Evolutionary conservation across 1,140 invertebrate genomes (phyloP).

Genomic region (Lepidurus apus): DNA sequence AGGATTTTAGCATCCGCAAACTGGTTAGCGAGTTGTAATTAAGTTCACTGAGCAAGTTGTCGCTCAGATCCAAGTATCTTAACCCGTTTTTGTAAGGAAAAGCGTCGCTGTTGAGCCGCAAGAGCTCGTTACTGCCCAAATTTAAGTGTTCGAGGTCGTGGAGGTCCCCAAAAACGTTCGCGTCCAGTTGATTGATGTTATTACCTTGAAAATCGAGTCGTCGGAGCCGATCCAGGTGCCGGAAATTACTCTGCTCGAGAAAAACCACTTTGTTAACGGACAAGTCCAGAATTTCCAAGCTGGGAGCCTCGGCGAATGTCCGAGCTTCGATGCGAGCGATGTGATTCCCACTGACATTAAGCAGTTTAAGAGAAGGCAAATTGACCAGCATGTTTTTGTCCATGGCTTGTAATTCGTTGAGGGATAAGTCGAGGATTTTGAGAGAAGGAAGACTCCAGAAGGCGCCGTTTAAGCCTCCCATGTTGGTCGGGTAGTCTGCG

Average conservation of each 20-base stretch:
- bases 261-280: slow-evolving; percentile 66
- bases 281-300: slow-evolving; percentile 70
- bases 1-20: slow-evolving; percentile 66
- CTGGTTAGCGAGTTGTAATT: slow-evolving; percentile 51
- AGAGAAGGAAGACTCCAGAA: slow-evolving; percentile 35
- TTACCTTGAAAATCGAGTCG: slow-evolving; percentile 74
- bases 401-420: slow-evolving; percentile 37
- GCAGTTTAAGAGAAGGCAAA: slow-evolving; percentile 63
- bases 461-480: background rate
- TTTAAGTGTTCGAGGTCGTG: slow-evolving; percentile 68
- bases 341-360: slow-evolving; percentile 67
- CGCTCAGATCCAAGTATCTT: slow-evolving; percentile 59
- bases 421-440: slow-evolving; percentile 34
- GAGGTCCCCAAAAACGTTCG: slow-evolving; percentile 55
- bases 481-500: background rate
- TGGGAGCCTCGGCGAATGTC: slow-evolving; percentile 65
- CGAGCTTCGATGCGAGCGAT: slow-evolving; percentile 68
- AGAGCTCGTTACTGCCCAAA: slow-evolving; percentile 62
- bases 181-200: slow-evolving; percentile 61
- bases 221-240: slow-evolving; percentile 66
- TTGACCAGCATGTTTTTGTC: background rate
- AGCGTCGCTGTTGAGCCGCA: slow-evolving; percentile 40
- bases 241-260: slow-evolving; percentile 62
- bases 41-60: slow-evolving; percentile 64
- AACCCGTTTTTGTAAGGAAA: slow-evolving; percentile 31